phyloP scores from a whole-genome alignment of 2,113 vertebrate species.

The Emydocephalus ijimae region DNA sequence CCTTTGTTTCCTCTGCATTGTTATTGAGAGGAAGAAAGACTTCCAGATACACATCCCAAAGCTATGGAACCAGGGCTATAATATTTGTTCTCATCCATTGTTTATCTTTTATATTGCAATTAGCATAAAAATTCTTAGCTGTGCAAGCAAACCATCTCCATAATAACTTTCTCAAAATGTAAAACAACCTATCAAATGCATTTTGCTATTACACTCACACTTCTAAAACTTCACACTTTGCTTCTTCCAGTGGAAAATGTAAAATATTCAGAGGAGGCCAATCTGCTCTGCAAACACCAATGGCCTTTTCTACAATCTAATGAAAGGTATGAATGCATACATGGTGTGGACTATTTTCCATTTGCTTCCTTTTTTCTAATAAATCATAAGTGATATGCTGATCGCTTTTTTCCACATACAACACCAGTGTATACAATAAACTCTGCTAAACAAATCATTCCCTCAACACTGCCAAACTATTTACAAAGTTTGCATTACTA shows the following conservation, averaged over 20 bases:
- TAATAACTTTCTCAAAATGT: no score
- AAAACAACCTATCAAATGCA: not conserved
- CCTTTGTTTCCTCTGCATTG: not conserved
- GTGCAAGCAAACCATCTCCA: no score
- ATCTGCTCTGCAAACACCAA: not conserved
- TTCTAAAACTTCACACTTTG: not conserved
- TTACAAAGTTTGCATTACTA: no score
- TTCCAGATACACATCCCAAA: no score
- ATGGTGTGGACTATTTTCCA: not conserved
- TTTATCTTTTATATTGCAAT: no score
- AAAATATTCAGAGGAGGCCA: not conserved
- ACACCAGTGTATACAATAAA: no score
- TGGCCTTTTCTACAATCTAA: not conserved
- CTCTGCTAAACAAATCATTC: no score
- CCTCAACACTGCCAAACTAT: no score
- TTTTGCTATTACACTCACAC: not conserved
- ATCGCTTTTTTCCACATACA: not conserved
- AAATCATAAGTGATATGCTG: not conserved
- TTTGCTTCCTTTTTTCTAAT: not conserved
- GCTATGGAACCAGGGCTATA: no score
- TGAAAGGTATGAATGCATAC: not conserved
- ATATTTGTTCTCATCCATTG: no score
- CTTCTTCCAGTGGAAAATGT: not conserved
- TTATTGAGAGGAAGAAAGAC: not conserved
- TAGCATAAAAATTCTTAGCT: no score